These are phyloP conservation scores for Dolichomitus sp. DNA, from an alignment of 2,888 invertebrate genomes.

Conservation along the genomic window DNA sequence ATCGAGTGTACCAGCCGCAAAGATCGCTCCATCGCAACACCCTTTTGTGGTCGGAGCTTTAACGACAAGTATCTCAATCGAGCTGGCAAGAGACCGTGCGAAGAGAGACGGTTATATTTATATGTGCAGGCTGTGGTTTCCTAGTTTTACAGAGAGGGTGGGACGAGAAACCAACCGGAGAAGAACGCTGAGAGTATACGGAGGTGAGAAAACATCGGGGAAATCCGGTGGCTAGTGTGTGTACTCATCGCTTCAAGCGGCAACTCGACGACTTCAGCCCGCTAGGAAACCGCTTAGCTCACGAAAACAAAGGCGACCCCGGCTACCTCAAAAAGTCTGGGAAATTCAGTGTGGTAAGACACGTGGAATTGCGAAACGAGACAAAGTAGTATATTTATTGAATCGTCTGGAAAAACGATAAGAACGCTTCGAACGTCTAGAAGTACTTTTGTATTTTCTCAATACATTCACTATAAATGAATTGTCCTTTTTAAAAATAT, in stretches of 20 bases:
- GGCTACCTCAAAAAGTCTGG: slow-evolving; percentile 45
- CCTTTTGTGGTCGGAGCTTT: slow-evolving; percentile 41
- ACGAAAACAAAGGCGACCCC: slow-evolving; percentile 53
- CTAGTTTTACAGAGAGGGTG: slow-evolving; percentile 5
- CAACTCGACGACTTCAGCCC: slow-evolving; percentile 17
- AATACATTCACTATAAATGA: neutral
- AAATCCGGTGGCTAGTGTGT: slow-evolving; percentile 36
- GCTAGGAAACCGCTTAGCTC: slow-evolving; percentile 51
- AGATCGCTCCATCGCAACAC: slow-evolving; percentile 27
- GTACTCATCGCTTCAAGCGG: slow-evolving; percentile 22
- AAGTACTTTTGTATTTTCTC: neutral
- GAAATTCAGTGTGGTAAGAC: slow-evolving; percentile 43
- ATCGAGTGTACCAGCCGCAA: slow-evolving; percentile 52
- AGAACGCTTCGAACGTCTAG: slow-evolving; percentile 28
- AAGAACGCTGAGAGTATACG: slow-evolving; percentile 10
- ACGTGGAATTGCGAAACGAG: slow-evolving; percentile 46
- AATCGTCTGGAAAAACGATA: slow-evolving; percentile 37
- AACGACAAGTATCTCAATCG: slow-evolving; percentile 39
- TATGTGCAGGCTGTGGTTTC: slow-evolving; percentile 24
- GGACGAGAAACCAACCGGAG: slow-evolving; percentile 2
- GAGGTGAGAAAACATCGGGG: slow-evolving; percentile 48
- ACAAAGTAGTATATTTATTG: slow-evolving; percentile 11
- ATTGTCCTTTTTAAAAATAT: too few species aligned
- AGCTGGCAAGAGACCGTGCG: slow-evolving; percentile 18
- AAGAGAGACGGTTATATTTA: slow-evolving; percentile 26